Evolutionary conservation across 1,140 invertebrate species (phyloP).

Genomic region (Drosophila orosa): DNA sequence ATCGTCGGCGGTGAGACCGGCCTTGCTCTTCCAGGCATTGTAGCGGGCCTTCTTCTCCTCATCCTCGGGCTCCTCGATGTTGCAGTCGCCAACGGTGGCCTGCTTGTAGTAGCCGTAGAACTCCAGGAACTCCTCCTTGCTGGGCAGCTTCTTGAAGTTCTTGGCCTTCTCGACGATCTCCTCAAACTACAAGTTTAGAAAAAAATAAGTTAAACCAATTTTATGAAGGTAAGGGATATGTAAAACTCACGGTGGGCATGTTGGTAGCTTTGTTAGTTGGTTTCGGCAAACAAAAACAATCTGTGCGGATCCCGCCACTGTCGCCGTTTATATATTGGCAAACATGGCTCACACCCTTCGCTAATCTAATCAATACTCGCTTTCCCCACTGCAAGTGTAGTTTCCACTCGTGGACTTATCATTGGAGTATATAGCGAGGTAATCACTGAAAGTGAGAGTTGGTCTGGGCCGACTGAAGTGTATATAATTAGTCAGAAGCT

Average conservation of each 20-base stretch:
- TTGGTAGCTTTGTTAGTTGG: constrained; percentile 49
- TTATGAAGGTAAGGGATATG: background rate
- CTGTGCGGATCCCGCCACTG: constrained; percentile 39
- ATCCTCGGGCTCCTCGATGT: constrained; percentile 94
- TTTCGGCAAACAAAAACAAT: constrained; percentile 62
- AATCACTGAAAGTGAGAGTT: constrained; percentile 42
- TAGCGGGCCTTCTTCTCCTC: constrained; percentile 98
- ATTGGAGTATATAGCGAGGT: constrained; percentile 20
- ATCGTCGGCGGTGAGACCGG: constrained; percentile 91
- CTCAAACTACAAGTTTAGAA: constrained; percentile 56
- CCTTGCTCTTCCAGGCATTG: constrained; percentile 95
- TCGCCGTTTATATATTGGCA: constrained; percentile 61
- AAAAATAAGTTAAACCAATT: background rate
- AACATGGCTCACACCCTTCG: constrained; percentile 50
- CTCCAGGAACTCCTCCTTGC: constrained; percentile 93
- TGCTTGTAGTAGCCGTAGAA: constrained; percentile 96
- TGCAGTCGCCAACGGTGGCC: constrained; percentile 93
- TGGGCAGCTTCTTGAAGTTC: constrained; percentile 90
- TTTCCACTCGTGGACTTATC: constrained; percentile 47
- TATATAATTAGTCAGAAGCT: constrained; percentile 49
- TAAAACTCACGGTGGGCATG: constrained; percentile 72
- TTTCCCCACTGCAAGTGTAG: constrained; percentile 41
- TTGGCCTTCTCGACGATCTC: constrained; percentile 89
- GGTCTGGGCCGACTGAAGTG: constrained; percentile 8
- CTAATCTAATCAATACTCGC: constrained; percentile 63